Evolutionary conservation across 2,797 vertebrate species (phyloP).

Genomic region (Erithacus rubecula): DNA sequence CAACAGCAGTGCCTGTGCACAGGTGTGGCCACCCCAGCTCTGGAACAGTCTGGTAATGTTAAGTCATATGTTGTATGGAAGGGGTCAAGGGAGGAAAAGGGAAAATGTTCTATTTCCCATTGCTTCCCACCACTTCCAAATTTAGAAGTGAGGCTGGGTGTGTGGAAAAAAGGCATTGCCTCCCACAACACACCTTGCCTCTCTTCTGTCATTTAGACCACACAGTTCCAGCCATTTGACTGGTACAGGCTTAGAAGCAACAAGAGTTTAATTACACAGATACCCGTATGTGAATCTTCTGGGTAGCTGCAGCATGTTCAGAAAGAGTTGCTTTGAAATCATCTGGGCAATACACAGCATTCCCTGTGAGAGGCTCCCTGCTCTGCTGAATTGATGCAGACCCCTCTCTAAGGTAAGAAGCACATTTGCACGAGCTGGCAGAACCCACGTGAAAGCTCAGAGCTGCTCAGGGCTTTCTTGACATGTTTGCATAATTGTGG

Average conservation of each 20-base stretch:
- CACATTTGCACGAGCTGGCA: background rate
- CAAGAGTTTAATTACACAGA: background rate
- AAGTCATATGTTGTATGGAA: background rate
- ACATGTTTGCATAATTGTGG: slow-evolving; percentile 60
- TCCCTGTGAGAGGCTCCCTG: background rate
- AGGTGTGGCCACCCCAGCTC: background rate
- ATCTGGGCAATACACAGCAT: background rate
- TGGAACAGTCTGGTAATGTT: background rate
- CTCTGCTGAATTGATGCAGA: background rate
- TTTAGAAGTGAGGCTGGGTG: background rate
- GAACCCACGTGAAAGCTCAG: background rate
- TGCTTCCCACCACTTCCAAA: background rate
- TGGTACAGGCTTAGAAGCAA: background rate
- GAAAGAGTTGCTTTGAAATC: background rate
- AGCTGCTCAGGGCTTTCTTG: slow-evolving; percentile 59
- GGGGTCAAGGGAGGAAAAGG: background rate
- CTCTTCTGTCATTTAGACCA: background rate
- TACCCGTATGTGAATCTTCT: background rate
- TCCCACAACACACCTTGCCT: background rate
- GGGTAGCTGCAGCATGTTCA: background rate
- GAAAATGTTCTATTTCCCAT: slow-evolving; percentile 30
- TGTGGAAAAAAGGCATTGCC: background rate
- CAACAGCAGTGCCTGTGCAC: background rate
- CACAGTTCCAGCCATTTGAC: background rate
- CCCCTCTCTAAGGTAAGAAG: background rate